These are phyloP conservation scores for Drosophila acutilabella DNA, from an alignment of 2,888 invertebrate species.

Conservation along the genomic window DNA sequence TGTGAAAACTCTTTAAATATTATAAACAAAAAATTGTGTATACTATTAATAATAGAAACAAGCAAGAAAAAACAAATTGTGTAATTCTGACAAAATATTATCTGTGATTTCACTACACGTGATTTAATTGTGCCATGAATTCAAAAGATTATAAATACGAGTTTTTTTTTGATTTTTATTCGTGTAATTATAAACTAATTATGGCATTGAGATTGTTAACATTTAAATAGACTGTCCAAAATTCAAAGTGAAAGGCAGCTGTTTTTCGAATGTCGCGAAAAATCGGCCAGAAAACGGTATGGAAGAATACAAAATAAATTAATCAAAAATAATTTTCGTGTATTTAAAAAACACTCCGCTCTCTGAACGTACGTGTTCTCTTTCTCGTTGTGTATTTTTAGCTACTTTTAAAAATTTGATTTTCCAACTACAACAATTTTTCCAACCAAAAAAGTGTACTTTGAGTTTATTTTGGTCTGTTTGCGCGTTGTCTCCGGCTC, in stretches of 20 bases:
- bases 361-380: neutral
- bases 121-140: conserved; percentile 29
- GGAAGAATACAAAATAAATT: conserved; percentile 10
- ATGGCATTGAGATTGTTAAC: conserved; percentile 8
- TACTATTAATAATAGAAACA: neutral
- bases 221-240: conserved; percentile 9
- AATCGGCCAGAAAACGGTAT: conserved; percentile 25
- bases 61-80: neutral
- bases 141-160: conserved; percentile 2
- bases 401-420: conserved; percentile 43
- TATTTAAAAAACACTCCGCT: neutral
- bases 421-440: conserved; percentile 37
- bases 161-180: neutral
- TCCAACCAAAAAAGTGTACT: conserved; percentile 42
- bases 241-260: conserved; percentile 42
- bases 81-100: conserved; percentile 13
- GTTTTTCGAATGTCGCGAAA: conserved; percentile 33
- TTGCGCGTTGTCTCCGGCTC: conserved; percentile 8
- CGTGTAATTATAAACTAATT: conserved; percentile 41
- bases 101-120: conserved; percentile 30
- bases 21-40: conserved; percentile 23
- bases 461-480: conserved; percentile 44
- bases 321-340: conserved; percentile 8
- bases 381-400: conserved; percentile 49
- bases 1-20: conserved; percentile 15